Percentiles rank a stretch among this genome's conserved stretches.
Evolutionary conservation across 2,113 vertebrate genomes (phyloP).

Genomic region (rat (Rattus norvegicus)): DNA sequence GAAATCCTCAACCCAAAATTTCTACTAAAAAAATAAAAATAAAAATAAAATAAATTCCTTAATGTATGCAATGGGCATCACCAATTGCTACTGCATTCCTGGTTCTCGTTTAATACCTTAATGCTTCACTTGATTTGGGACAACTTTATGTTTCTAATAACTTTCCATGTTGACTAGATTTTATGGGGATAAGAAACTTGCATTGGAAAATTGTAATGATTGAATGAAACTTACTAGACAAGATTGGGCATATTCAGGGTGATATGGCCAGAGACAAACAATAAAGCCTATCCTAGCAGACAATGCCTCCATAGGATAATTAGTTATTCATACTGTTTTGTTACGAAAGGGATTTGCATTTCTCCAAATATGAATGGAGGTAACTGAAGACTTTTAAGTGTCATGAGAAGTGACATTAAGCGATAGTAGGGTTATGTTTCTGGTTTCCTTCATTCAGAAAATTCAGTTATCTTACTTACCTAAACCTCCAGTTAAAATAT

Average conservation of each 20-base stretch:
- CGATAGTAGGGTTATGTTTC: neutral
- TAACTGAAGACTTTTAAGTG: neutral
- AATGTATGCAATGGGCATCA: neutral
- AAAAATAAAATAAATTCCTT: neutral
- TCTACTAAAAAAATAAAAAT: neutral
- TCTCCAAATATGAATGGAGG: neutral
- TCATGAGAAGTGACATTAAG: neutral
- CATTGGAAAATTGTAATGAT: neutral
- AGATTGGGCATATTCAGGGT: neutral
- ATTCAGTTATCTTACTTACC: neutral
- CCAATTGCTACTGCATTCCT: neutral
- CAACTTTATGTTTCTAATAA: neutral
- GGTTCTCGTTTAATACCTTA: neutral
- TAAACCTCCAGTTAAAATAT: neutral
- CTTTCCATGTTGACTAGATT: neutral
- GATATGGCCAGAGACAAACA: neutral
- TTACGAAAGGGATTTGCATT: neutral
- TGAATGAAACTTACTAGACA: neutral
- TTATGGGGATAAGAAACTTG: constrained; percentile 4
- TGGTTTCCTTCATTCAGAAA: neutral
- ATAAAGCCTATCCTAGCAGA: neutral
- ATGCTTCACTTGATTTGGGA: neutral
- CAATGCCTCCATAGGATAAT: neutral
- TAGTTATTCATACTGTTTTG: neutral
- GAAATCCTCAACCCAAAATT: neutral